Evolutionary conservation across 1,140 invertebrate genomes (phyloP).

Genomic region (Delia radicum): DNA sequence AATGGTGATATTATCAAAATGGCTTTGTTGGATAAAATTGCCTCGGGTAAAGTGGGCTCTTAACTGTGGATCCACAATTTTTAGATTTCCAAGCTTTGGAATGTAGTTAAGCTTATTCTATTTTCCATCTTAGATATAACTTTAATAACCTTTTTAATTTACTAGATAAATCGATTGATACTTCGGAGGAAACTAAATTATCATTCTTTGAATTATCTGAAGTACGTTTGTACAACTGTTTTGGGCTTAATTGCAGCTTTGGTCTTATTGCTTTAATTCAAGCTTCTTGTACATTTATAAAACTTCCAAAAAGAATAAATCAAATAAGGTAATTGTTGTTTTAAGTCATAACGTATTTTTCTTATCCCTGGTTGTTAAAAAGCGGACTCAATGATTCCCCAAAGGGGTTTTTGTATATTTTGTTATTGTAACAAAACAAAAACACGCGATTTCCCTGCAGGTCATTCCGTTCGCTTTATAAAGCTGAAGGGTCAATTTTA

Average conservation of each 20-base stretch:
- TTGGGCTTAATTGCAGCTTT: slow-evolving; percentile 78
- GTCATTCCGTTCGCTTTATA: too few species aligned
- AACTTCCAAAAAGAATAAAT: slow-evolving; percentile 65
- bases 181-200: slow-evolving; percentile 47
- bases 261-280: slow-evolving; percentile 76
- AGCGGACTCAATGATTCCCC: too few species aligned
- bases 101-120: slow-evolving; percentile 53
- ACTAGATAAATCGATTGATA: slow-evolving; percentile 42
- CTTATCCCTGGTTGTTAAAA: too few species aligned
- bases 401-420: too few species aligned
- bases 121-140: background rate
- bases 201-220: slow-evolving; percentile 64
- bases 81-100: slow-evolving; percentile 67
- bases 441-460: too few species aligned
- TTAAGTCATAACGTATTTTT: too few species aligned
- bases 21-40: slow-evolving; percentile 68
- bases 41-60: slow-evolving; percentile 71
- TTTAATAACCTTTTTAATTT: background rate
- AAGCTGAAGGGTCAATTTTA: too few species aligned
- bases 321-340: slow-evolving; percentile 62
- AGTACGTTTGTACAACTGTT: slow-evolving; percentile 79
- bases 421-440: too few species aligned
- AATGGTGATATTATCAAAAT: slow-evolving; percentile 59
- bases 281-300: slow-evolving; percentile 81
- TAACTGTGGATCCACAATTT: slow-evolving; percentile 77